Percentiles rank a stretch among this genome's conserved stretches.
phyloP scores from a whole-genome alignment of 2,888 invertebrate genomes.

The Hirtodrosophila trivittata region DNA sequence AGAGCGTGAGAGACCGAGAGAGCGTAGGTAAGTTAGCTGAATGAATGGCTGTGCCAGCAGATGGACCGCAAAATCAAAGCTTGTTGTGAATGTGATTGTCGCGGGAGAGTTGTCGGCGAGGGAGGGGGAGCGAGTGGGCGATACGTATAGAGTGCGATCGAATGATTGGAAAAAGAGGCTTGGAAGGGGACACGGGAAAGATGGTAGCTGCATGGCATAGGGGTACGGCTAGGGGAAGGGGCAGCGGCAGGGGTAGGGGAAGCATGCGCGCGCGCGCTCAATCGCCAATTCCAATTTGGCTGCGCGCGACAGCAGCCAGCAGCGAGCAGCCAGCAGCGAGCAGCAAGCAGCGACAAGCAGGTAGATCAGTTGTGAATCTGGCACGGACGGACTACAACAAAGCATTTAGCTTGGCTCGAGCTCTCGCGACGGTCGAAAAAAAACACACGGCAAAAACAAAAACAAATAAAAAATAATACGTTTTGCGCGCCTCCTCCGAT shows the following conservation, averaged over 20 bases:
- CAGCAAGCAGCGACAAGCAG: slow-evolving; percentile 69
- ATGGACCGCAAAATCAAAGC: slow-evolving; percentile 70
- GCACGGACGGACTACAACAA: slow-evolving; percentile 80
- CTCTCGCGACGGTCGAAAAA: slow-evolving; percentile 34
- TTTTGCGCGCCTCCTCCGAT: slow-evolving; percentile 56
- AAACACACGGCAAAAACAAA: slow-evolving; percentile 21
- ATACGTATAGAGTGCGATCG: slow-evolving; percentile 33
- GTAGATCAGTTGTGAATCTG: slow-evolving; percentile 84
- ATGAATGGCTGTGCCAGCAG: slow-evolving; percentile 51
- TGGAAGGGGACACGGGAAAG: no score
- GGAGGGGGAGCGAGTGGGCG: not conserved
- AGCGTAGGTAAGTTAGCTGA: slow-evolving; percentile 1
- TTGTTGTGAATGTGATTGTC: slow-evolving; percentile 52
- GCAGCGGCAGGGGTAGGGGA: not conserved
- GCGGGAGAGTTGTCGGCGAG: not conserved
- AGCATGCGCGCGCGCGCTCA: slow-evolving; percentile 45
- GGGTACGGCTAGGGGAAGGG: no score
- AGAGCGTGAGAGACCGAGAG: slow-evolving; percentile 3
- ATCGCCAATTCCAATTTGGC: slow-evolving; percentile 67
- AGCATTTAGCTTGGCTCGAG: slow-evolving; percentile 68
- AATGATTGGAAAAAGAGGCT: slow-evolving; percentile 5
- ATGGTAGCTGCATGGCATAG: no score
- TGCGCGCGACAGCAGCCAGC: slow-evolving; percentile 52
- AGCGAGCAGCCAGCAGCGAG: slow-evolving; percentile 39
- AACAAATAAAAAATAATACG: slow-evolving; percentile 32